phyloP scores from a whole-genome alignment of 2,888 invertebrate species.

The Sisyra terminalis region DNA sequence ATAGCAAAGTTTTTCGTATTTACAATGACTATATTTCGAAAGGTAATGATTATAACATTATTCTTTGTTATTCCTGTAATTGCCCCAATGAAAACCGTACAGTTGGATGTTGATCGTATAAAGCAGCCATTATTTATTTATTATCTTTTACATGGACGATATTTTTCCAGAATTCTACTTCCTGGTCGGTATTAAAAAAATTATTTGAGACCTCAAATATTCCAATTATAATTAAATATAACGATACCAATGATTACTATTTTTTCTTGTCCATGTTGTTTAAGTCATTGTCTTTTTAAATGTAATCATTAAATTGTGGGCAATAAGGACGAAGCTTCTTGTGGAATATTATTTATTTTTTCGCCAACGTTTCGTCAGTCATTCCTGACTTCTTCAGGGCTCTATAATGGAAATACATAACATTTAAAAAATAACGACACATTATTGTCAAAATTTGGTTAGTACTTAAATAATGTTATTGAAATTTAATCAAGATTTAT shows the following conservation, averaged over 20 bases:
- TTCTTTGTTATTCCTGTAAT: conserved; percentile 2
- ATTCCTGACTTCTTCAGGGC: too few relatives aligned
- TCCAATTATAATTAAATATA: background rate
- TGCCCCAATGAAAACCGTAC: conserved; percentile 5
- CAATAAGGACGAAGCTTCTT: too few relatives aligned
- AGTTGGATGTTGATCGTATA: conserved; percentile 3
- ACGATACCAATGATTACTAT: background rate
- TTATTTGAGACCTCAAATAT: background rate
- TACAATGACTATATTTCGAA: background rate
- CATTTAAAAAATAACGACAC: too few relatives aligned
- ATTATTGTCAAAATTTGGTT: too few relatives aligned
- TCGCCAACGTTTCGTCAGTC: too few relatives aligned
- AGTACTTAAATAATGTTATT: too few relatives aligned
- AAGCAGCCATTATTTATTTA: background rate
- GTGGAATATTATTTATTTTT: too few relatives aligned
- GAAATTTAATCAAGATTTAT: too few relatives aligned
- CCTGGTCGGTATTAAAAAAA: background rate
- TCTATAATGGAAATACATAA: too few relatives aligned
- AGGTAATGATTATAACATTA: background rate
- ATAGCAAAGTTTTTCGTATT: background rate
- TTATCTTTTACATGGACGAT: background rate
- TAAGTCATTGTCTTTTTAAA: too few relatives aligned
- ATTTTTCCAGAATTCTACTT: background rate
- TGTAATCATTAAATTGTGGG: too few relatives aligned
- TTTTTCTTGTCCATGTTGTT: too few relatives aligned